Base-by-base conservation (phyloP, 2,888 invertebrate genomes). In the Volucella inanis region DNA sequence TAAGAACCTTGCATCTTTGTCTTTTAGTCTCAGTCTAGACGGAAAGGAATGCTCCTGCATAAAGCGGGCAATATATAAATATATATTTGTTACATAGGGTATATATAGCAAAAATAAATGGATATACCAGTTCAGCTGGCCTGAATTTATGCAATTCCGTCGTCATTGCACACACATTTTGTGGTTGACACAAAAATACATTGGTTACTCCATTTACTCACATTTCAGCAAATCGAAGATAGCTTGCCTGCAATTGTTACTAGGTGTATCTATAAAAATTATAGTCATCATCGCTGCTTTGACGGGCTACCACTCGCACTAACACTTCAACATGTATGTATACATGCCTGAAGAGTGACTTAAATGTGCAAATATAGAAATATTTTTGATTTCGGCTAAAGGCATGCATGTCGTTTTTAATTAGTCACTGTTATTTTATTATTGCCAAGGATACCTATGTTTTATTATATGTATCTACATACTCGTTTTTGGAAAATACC, bases 341-440 rank as follows among this genome's bases (percentile, higher is more conserved):
- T 11, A 49, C 22, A 64, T 15, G 3, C 1, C 12, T 54, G 22
- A 45, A 31, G 14, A 74, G 39, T 65, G 55, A 65, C 64, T 41
- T 45, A 47, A 57, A 18, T 22, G 31, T 31, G n/a, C 70, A 61
- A 31, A 52, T 59, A 71, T 39, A 59, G 49, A 41, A 61, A 31
- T 12, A 12, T 65, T 64, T 55, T 57, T 14, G 11, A 62, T 68
- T 70, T 45, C 12, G n/a, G 43, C 10, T 39, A 38, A 54, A 61
- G 18, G 49, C 39, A 47, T 61, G 68, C 52, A 62, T 70, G 45
- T 52, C 61, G 12, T 14, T 61, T 67, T 75, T 61, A 77, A 62
- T 77, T 70, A 70, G 68, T 70, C 61, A 76, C 61, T 76, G 59
- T 59, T 76, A 67, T 76, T 67, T 50, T 68, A 76, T 49, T 68